Evolutionary conservation across 2,888 invertebrate species (phyloP).

Genomic region (Zygothrica quintamaculata): DNA sequence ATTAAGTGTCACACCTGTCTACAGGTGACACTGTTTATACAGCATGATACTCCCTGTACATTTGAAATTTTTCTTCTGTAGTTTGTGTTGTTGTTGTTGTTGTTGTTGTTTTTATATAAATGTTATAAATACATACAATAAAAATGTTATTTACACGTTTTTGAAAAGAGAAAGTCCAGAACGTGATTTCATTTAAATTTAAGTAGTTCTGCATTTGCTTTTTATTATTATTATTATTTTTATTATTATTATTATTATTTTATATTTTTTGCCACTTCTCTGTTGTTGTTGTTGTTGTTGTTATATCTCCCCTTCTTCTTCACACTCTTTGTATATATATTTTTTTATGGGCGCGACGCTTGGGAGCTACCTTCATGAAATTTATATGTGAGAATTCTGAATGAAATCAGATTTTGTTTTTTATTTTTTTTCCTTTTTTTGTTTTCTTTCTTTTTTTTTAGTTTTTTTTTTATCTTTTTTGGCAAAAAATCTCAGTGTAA

Average conservation of each 20-base stretch:
- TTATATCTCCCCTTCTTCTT: not conserved
- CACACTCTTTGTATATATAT: conserved; percentile 1
- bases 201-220: conserved; percentile 64
- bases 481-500: conserved; percentile 45
- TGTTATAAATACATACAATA: conserved; percentile 71
- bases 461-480: conserved; percentile 21
- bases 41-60: conserved; percentile 38
- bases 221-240: conserved; percentile 27
- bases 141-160: conserved; percentile 78
- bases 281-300: too few species aligned
- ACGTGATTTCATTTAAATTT: conserved; percentile 72
- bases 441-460: not conserved
- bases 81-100: too few species aligned
- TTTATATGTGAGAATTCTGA: conserved; percentile 66
- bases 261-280: conserved; percentile 21
- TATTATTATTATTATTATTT: too few species aligned
- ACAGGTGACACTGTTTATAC: conserved; percentile 24
- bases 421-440: not conserved
- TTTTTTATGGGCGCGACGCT: conserved; percentile 46
- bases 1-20: conserved; percentile 71
- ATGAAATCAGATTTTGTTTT: conserved; percentile 21
- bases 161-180: conserved; percentile 82
- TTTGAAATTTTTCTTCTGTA: too few species aligned
- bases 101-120: too few species aligned
- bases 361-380: conserved; percentile 39